Evolutionary conservation across 2,113 vertebrate genomes (phyloP).

Genomic region (Callionymus lyra): DNA sequence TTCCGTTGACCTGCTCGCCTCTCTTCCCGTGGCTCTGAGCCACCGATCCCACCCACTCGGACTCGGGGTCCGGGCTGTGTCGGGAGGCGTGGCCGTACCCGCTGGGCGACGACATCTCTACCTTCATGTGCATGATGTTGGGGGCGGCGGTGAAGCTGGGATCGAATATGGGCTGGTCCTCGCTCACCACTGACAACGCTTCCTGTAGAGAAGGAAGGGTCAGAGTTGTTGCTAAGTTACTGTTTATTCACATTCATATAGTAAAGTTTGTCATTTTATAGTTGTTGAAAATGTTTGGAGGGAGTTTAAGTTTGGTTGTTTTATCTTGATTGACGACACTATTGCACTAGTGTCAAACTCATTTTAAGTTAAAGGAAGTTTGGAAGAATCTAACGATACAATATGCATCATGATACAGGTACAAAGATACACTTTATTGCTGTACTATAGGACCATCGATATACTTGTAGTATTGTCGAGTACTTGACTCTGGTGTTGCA

Average conservation of each 20-base stretch:
- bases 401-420: too few relatives aligned
- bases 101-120: slow-evolving; percentile 56
- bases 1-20: slow-evolving; percentile 70
- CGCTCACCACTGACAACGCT: slow-evolving; percentile 74
- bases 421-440: too few relatives aligned
- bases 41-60: slow-evolving; percentile 54
- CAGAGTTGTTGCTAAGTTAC: slow-evolving; percentile 9
- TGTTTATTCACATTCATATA: not conserved
- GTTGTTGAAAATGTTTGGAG: not conserved
- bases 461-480: too few relatives aligned
- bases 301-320: too few relatives aligned
- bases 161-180: slow-evolving; percentile 74
- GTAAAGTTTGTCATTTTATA: not conserved
- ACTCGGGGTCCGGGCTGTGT: slow-evolving; percentile 60
- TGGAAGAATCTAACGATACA: too few relatives aligned
- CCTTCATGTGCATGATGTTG: slow-evolving; percentile 70
- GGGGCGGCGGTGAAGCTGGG: slow-evolving; percentile 54
- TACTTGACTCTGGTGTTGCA: too few relatives aligned
- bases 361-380: too few relatives aligned
- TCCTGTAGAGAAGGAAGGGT: slow-evolving; percentile 56
- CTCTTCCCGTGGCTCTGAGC: slow-evolving; percentile 53
- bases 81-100: slow-evolving; percentile 58
- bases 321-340: too few relatives aligned
- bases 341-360: too few relatives aligned
- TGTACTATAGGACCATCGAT: too few relatives aligned